A percentile compares a stretch with the other conserved stretches of the same genome.
These are phyloP conservation scores for Ichneumoninae sp. DNA, from an alignment of 2,888 invertebrate species.

Conservation along the genomic window DNA sequence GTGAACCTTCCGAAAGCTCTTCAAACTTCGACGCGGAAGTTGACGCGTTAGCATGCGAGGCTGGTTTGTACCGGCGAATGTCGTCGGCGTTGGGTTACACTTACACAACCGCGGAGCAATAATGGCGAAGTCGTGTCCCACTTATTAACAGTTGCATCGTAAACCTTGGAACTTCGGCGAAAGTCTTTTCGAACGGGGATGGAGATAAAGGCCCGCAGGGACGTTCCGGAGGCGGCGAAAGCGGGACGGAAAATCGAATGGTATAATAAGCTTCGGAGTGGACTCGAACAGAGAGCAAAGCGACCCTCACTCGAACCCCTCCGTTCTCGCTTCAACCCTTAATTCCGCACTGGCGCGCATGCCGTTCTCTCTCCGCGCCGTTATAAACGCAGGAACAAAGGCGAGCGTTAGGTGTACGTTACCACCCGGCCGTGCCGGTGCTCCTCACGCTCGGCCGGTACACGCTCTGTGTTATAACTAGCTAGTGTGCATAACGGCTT, in stretches of 20 bases:
- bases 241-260: conserved; percentile 36
- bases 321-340: conserved; percentile 46
- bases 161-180: background rate
- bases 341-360: conserved; percentile 40
- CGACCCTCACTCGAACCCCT: conserved; percentile 34
- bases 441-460: conserved; percentile 44
- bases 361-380: conserved; percentile 54
- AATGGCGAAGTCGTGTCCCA: background rate
- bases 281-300: conserved; percentile 24
- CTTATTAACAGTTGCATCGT: background rate
- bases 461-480: conserved; percentile 27
- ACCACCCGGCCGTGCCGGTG: conserved; percentile 30
- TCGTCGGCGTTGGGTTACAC: background rate
- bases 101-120: background rate
- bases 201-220: background rate
- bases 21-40: conserved; percentile 31
- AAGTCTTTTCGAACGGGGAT: background rate
- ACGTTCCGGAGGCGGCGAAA: background rate
- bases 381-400: conserved; percentile 74
- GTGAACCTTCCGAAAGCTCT: conserved; percentile 35
- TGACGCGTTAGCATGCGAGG: background rate
- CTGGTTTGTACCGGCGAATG: background rate
- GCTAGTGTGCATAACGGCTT: conserved; percentile 33
- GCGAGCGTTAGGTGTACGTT: conserved; percentile 66
- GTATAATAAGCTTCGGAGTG: conserved; percentile 51